A percentile compares a stretch with the other conserved stretches of the same genome.
Conservation (phyloP, 2,113 vertebrate species). For the Etheostoma spectabile region DNA sequence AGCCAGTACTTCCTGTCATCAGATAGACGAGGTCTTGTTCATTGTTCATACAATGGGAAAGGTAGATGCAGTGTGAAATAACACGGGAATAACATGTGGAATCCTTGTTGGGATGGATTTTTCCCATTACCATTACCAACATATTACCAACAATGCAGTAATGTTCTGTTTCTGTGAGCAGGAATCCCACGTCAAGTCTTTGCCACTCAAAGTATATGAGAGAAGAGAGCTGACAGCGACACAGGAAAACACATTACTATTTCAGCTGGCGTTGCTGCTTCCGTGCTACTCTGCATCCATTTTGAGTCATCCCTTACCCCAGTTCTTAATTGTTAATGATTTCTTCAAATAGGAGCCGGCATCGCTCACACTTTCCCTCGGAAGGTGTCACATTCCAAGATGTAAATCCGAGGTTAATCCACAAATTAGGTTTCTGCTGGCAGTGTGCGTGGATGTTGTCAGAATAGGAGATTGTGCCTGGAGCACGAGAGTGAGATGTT, state of each 20-base stretch:
- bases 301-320: slow-evolving; percentile 49
- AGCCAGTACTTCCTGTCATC: no score
- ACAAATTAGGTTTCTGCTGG: slow-evolving; percentile 53
- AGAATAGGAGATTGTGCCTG: slow-evolving; percentile 48
- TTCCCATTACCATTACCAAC: slow-evolving; percentile 25
- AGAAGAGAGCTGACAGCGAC: slow-evolving; percentile 65
- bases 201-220: slow-evolving; percentile 48
- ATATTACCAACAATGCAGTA: no score
- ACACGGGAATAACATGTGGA: slow-evolving; percentile 23
- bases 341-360: slow-evolving; percentile 77
- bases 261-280: slow-evolving; percentile 64
- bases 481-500: slow-evolving; percentile 33
- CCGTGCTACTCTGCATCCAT: slow-evolving; percentile 61
- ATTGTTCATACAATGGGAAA: not conserved
- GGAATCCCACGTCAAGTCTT: slow-evolving; percentile 54
- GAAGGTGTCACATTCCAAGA: slow-evolving; percentile 64
- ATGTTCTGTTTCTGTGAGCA: slow-evolving; percentile 19
- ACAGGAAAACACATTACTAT: slow-evolving; percentile 72
- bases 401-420: slow-evolving; percentile 67
- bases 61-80: not conserved
- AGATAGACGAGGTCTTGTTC: slow-evolving; percentile 30
- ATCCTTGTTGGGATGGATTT: slow-evolving; percentile 21
- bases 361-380: slow-evolving; percentile 23
- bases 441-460: slow-evolving; percentile 45
- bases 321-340: slow-evolving; percentile 80